Conservation (phyloP, 2,797 vertebrate species). For the Poeciliopsis gracilis region DNA sequence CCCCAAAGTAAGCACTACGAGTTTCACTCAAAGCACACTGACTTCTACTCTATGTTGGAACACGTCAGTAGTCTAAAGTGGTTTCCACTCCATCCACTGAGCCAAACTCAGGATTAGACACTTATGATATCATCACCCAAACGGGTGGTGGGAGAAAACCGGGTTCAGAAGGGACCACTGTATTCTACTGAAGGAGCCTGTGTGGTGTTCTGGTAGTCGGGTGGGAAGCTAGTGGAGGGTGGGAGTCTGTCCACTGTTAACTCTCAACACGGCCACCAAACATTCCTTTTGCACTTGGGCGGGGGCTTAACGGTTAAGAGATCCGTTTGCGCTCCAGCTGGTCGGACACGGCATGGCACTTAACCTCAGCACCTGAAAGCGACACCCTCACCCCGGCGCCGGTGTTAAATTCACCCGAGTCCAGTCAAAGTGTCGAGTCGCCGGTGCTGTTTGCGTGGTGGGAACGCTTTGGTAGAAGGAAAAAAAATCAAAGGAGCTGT, state of each 20-base stretch:
- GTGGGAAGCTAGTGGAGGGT: conserved; percentile 13
- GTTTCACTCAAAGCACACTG: conserved; percentile 57
- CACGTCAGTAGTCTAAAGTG: conserved; percentile 61
- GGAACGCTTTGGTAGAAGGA: conserved; percentile 44
- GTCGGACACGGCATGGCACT: conserved; percentile 55
- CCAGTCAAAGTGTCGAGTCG: background rate
- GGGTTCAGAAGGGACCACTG: conserved; percentile 52
- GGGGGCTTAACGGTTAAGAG: conserved; percentile 49
- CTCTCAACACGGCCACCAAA: conserved; percentile 63
- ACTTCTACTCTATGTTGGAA: conserved; percentile 60
- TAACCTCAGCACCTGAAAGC: conserved; percentile 30
- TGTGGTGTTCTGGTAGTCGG: conserved; percentile 75
- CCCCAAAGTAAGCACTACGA: conserved; percentile 85
- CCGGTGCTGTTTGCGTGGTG: conserved; percentile 40
- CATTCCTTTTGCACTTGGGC: conserved; percentile 57
- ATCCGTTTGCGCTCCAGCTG: conserved; percentile 54
- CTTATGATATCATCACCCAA: background rate
- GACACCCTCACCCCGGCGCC: background rate
- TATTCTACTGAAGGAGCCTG: conserved; percentile 64
- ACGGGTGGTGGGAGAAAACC: background rate
- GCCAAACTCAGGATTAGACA: background rate
- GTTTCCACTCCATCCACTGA: conserved; percentile 37
- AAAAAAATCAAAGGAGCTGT: conserved; percentile 11
- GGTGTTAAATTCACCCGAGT: background rate
- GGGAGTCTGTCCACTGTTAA: conserved; percentile 81